Conservation (phyloP, 2,797 vertebrate species). For the Typhlichthys eigenmanni region DNA sequence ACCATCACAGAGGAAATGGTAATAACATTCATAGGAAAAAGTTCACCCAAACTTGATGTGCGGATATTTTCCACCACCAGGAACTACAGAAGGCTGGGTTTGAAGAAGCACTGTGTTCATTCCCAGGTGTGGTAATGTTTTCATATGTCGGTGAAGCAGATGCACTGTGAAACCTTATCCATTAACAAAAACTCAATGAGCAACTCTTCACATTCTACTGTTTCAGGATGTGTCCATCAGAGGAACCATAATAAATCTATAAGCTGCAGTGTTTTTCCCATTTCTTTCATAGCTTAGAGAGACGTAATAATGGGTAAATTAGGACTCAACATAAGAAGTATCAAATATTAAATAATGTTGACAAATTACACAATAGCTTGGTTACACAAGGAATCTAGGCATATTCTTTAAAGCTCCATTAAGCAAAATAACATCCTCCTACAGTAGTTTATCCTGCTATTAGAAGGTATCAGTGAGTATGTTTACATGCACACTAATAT, state of each 20-base stretch:
- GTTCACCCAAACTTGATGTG: slow-evolving; percentile 45
- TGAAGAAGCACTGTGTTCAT: slow-evolving; percentile 55
- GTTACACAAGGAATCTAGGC: no score
- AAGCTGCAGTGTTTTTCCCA: slow-evolving; percentile 7
- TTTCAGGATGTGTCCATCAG: background rate
- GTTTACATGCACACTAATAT: no score
- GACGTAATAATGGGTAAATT: no score
- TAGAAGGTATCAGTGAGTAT: no score
- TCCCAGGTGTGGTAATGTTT: slow-evolving; percentile 62
- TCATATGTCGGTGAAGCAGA: slow-evolving; percentile 62
- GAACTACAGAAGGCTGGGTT: slow-evolving; percentile 55
- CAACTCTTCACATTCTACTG: slow-evolving; percentile 50
- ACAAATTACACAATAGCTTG: no score
- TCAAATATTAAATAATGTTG: no score
- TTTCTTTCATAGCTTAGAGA: no score
- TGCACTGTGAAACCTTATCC: slow-evolving; percentile 64
- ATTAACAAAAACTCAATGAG: slow-evolving; percentile 39
- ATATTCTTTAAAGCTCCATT: no score
- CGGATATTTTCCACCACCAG: slow-evolving; percentile 49
- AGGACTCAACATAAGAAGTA: no score
- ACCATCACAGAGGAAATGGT: slow-evolving; percentile 39
- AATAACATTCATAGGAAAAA: slow-evolving; percentile 54
- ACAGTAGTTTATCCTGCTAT: no score
- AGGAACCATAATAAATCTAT: slow-evolving; percentile 24
- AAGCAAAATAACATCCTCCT: no score